phyloP scores from a whole-genome alignment of 2,113 vertebrate genomes.

The Salvator merianae region DNA sequence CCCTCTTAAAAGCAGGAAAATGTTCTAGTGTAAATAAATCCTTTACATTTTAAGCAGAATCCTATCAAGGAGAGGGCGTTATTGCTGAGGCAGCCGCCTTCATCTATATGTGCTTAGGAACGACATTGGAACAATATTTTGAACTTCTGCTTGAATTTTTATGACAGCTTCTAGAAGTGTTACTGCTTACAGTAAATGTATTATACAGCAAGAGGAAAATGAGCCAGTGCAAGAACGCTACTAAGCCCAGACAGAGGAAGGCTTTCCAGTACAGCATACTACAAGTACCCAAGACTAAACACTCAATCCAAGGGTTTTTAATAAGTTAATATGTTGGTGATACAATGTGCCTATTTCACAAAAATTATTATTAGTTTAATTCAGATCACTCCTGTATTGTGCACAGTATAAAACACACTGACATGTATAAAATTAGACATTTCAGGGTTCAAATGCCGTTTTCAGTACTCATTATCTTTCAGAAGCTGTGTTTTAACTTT shows the following conservation, averaged over 20 bases:
- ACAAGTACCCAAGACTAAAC: no score
- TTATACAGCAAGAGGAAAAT: constrained; percentile 18
- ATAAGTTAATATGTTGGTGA: no score
- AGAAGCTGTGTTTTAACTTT: no score
- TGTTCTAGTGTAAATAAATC: constrained; percentile 50
- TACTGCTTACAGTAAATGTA: constrained; percentile 28
- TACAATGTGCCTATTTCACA: no score
- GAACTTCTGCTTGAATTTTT: constrained; percentile 47
- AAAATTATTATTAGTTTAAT: no score
- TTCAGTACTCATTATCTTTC: no score
- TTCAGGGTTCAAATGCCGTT: no score
- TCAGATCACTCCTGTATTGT: no score
- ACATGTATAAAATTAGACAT: no score
- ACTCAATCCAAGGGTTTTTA: no score
- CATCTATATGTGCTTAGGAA: constrained; percentile 38
- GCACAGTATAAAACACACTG: no score
- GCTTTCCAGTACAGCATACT: neutral
- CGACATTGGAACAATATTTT: constrained; percentile 19
- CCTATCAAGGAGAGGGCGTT: constrained; percentile 16
- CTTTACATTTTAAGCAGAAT: constrained; percentile 38
- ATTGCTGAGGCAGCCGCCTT: constrained; percentile 35
- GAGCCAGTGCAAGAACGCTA: neutral
- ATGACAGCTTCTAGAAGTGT: constrained; percentile 40
- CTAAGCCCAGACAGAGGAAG: constrained; percentile 8
- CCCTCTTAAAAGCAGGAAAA: constrained; percentile 39